Evolutionary conservation across 2,888 invertebrate genomes (phyloP), one percentile per base, ranked within the genome.

Genomic region (Cyrtodaria siliqua): DNA sequence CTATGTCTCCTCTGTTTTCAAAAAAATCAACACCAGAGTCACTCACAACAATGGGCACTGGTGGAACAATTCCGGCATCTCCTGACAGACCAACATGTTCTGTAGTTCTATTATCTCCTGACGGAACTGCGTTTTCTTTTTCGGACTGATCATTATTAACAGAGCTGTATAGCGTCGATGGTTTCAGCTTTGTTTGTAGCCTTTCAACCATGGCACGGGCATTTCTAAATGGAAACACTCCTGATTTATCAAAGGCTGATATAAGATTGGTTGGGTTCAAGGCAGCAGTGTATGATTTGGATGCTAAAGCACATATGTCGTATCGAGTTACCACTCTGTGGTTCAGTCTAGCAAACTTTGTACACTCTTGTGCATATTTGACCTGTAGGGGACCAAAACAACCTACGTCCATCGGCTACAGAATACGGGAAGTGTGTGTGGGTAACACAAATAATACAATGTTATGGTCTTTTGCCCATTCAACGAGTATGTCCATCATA

Each of bases 381-480:
- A 33, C 20, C 26, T 63, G 29, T 24, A 74, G 55, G 24, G 74
- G 69, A 8, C 69, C 69, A 55, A 68, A 69, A n/a, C 57, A 67
- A 1, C 60, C 64, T 9, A 68, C 60, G 18, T 62, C 68, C 52
- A 62, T 23, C 6, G 63, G 64, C 53, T 74, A 68, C 14, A 57
- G 29, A 2, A 74, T 33, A 60, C 69, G 68, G 14, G 27, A 50
- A 1, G 53, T 49, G 23, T 68, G 63, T 2, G 68, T 44, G 4
- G 63, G 74, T 14, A 69, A 18, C 1, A 74, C 57, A 60, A 62
- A 68, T 12, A 74, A 33, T 18, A 74, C 62, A 1, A 74, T 59
- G 27, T 63, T 44, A 2, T 64, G 18, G 8, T 9, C 9, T 20
- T 26, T 50, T 12, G 74, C 63, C 74, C 74, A 74, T 26, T 74